Percentiles rank a stretch among this genome's conserved stretches.
phyloP scores from a whole-genome alignment of 2,888 invertebrate species.

The Eumerus sabulonum region DNA sequence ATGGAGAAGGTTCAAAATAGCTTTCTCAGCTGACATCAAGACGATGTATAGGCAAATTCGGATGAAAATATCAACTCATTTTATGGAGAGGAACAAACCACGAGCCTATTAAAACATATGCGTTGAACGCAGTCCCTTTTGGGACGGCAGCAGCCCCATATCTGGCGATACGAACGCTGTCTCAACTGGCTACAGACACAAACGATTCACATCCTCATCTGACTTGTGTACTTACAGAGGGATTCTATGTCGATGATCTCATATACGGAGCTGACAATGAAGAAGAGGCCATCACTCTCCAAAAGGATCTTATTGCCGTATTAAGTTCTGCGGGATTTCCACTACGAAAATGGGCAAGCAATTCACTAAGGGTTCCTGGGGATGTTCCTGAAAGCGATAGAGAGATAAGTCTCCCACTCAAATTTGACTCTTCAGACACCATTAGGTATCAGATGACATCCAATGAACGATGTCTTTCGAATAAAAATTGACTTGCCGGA shows the following conservation, averaged over 20 bases:
- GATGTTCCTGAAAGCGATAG: conserved; percentile 2
- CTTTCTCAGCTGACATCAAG: no score
- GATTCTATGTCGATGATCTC: conserved; percentile 17
- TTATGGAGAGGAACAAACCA: neutral
- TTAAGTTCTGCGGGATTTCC: no score
- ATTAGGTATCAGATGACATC: neutral
- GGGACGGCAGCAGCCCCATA: no score
- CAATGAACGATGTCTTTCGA: neutral
- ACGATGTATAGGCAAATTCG: no score
- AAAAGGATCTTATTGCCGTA: no score
- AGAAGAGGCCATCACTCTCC: conserved; percentile 3
- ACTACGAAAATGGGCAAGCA: conserved; percentile 9
- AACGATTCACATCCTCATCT: neutral
- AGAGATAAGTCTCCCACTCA: conserved; percentile 4
- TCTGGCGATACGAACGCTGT: no score
- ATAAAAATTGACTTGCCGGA: neutral
- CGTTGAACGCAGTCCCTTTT: no score
- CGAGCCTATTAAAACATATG: neutral
- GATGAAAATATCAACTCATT: no score
- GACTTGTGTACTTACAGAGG: conserved; percentile 1
- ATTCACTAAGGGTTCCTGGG: conserved; percentile 6
- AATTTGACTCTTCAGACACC: neutral
- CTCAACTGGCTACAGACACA: neutral
- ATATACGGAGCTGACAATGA: conserved; percentile 15
- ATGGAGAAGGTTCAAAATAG: no score